Evolutionary conservation across 2,888 invertebrate species (phyloP), one percentile per base, ranked within the genome.

Genomic region (Apocheima hispidaria): DNA sequence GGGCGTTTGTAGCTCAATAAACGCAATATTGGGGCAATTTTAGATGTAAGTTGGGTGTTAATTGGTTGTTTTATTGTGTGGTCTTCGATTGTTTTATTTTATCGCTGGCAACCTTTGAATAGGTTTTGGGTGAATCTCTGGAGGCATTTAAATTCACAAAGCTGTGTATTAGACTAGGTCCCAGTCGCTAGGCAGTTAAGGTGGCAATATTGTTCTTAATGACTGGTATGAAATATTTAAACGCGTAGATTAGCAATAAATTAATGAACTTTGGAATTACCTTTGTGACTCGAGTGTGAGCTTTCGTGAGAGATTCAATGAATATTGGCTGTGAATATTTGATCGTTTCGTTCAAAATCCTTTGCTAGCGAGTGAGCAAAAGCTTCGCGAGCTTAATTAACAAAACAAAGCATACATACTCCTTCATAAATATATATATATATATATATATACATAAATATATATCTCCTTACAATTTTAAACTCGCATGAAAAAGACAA

Each of bases 1-100:
- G 55, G 50, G 41, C 18, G 21, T 61, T 55, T 61, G 61, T 51
- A 55, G 48, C 54, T 50, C 61, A 48, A 62, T 62, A 62, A 62
- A 62, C 12, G 41, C 52, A 43, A 62, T 53, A 53, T 56, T 52
- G 61, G 48, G 12, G 40, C 50, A 50, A 33, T 46, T 60, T 46
- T 46, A 50, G 50, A 49, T 57, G 52, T 62, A 52, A 57, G 35
- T 57, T 35, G 40, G 52, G 51, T 49, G 61, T 62, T 62, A 53
- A 62, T 57, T 56, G 61, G 41, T 56, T 48, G 56, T 62, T 62
- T 62, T 57, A 57, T 40, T 28, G 56, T 35, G 46, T 12, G 44
- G 6, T 2, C 14, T 33, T 49, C 21, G 40, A 40, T 38, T 52
- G 40, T 50, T 59, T 50, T 40, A 60, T 49, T 53, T 48, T 53